Percentiles rank a stretch among this genome's conserved stretches.
phyloP scores from a whole-genome alignment of 1,140 invertebrate species.

The Drosophila miranda region DNA sequence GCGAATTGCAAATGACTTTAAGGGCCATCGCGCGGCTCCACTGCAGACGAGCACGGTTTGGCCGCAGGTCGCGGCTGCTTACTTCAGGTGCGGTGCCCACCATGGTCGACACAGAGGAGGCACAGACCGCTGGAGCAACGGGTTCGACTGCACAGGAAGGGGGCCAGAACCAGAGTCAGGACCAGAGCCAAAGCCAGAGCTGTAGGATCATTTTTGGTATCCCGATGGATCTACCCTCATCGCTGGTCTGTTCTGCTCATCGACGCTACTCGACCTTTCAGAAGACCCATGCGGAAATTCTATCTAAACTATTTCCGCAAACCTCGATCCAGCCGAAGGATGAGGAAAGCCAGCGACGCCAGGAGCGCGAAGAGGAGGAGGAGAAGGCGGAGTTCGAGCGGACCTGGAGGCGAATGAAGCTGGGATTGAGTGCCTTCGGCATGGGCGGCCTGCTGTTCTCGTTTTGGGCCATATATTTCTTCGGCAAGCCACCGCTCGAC shows the following conservation, averaged over 20 bases:
- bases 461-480: conserved; percentile 85
- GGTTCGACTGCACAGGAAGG: not conserved
- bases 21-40: conserved; percentile 31
- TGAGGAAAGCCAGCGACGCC: conserved; percentile 55
- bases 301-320: conserved; percentile 79
- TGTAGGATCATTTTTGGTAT: not conserved
- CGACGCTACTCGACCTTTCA: conserved; percentile 49
- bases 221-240: not conserved
- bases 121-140: not conserved
- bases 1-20: conserved; percentile 51
- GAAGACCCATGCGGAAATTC: conserved; percentile 52
- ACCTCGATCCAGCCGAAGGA: conserved; percentile 58
- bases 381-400: conserved; percentile 84
- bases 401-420: conserved; percentile 85
- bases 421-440: conserved; percentile 84
- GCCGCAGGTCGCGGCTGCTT: conserved; percentile 28
- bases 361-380: conserved; percentile 76
- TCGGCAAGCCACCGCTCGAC: conserved; percentile 88
- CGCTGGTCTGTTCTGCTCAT: conserved; percentile 21
- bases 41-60: conserved; percentile 12
- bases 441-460: conserved; percentile 83
- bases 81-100: conserved; percentile 34
- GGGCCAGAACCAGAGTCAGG: too few relatives aligned
- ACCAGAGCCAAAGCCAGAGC: too few relatives aligned
- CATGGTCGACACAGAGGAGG: conserved; percentile 18